Percentiles rank a stretch among this genome's conserved stretches.
phyloP scores from a whole-genome alignment of 2,888 invertebrate genomes.

The Luperina testacea region DNA sequence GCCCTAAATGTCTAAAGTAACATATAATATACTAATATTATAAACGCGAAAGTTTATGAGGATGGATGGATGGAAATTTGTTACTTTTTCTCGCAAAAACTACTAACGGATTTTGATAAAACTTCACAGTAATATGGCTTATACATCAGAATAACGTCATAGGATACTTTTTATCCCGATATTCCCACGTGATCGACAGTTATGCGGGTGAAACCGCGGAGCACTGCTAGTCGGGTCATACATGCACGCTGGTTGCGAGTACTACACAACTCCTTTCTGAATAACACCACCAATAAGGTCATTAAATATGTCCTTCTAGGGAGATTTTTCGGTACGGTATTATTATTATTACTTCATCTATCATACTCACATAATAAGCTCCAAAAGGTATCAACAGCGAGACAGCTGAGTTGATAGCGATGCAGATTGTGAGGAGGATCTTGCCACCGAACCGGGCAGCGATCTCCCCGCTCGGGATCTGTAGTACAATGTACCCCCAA shows the following conservation, averaged over 20 bases:
- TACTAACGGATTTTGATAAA: too few species aligned
- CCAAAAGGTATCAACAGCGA: constrained; percentile 77
- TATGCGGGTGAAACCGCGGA: too few species aligned
- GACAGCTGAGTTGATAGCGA: constrained; percentile 82
- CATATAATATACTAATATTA: too few species aligned
- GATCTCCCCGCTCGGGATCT: constrained; percentile 92
- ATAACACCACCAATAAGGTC: background rate
- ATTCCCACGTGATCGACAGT: too few species aligned
- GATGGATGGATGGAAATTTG: too few species aligned
- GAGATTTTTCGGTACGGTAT: background rate
- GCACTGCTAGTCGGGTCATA: too few species aligned
- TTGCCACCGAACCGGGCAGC: constrained; percentile 93
- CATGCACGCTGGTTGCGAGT: too few species aligned
- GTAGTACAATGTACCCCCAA: constrained; percentile 92
- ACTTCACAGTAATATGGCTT: too few species aligned
- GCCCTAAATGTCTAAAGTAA: background rate
- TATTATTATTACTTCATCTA: background rate
- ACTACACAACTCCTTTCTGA: background rate
- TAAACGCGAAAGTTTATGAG: too few species aligned
- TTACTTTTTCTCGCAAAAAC: too few species aligned
- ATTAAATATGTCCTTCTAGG: background rate
- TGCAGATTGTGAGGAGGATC: constrained; percentile 85
- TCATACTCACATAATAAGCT: constrained; percentile 77
- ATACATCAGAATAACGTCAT: too few species aligned
- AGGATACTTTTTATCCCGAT: too few species aligned